These are phyloP conservation scores for Chloroclysta siterata DNA, from an alignment of 2,888 invertebrate genomes.

Conservation along the genomic window DNA sequence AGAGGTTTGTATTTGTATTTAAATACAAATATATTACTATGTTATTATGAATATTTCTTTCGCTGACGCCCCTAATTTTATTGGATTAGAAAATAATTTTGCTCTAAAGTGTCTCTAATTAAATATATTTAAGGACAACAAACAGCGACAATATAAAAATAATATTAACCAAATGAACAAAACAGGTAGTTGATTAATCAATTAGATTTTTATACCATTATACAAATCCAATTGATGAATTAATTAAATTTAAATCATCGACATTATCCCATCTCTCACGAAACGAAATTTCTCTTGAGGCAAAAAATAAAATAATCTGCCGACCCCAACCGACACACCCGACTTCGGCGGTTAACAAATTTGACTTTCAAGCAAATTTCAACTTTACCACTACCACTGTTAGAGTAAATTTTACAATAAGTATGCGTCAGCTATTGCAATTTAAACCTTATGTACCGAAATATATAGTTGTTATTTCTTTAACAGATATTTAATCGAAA, in stretches of 20 bases:
- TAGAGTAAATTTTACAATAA: slow-evolving; percentile 6
- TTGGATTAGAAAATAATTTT: no score
- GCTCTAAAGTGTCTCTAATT: no score
- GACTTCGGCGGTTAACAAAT: neutral
- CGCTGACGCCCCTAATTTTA: no score
- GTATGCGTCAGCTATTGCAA: slow-evolving; percentile 15
- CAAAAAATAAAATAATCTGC: slow-evolving; percentile 28
- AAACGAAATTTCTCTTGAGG: slow-evolving; percentile 25
- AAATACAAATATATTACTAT: no score
- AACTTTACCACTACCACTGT: neutral
- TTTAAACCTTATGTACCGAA: slow-evolving; percentile 23
- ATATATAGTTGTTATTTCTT: slow-evolving; percentile 29
- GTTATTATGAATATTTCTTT: no score
- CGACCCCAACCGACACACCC: slow-evolving; percentile 25
- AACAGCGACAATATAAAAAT: no score
- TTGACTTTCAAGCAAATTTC: neutral
- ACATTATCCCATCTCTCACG: slow-evolving; percentile 16
- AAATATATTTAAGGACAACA: no score
- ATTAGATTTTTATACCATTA: no score
- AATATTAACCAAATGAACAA: no score
- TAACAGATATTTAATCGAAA: slow-evolving; percentile 15
- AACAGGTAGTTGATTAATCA: no score
- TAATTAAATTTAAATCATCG: slow-evolving; percentile 4
- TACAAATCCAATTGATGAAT: no score
- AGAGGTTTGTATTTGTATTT: no score